Base-by-base conservation (phyloP, 2,888 invertebrate genomes). In the Cancer borealis region DNA sequence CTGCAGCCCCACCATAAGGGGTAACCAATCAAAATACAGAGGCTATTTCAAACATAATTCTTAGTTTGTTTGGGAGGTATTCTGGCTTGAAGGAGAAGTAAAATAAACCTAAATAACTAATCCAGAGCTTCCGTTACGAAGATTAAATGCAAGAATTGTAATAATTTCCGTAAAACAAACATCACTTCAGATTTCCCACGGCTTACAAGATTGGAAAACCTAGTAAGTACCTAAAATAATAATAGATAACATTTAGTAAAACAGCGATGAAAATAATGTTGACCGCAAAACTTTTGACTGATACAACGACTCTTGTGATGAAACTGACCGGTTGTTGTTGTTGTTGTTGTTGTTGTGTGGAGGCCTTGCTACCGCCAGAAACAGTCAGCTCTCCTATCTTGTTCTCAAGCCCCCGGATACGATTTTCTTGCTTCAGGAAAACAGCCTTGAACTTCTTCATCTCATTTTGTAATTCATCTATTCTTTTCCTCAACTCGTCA, bases 371-470 rank as follows among this genome's bases (percentile, higher is more conserved):
- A 45, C 54, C 84, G 8, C 90, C 92, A 21, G 88, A 54, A 21
- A 79, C 84, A 45, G 93, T 91, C 45, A 94, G 79, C 87, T 95
- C 95, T 12, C 87, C 89, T 3, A 95, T 46, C 73, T 95, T 95
- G 49, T 88, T 94, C 92, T 95, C 96, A 46, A 95, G 92, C 6
- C 88, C 91, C 46, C 95, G 92, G 79, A 96, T 96, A 26, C 95
- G 90, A 49, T 98, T 98, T 97, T 99, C 99, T 96, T 99, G 99
- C 96, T 99, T 99, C 47, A 99, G 98, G 96, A 99, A 98, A 96
- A 99, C 98, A n/a, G 98, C 96, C 93, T 96, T 96, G 26, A 96
- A 95, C 84, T 96, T 95, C 91, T 96, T 96, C 93, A 96, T 96
- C 88, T 96, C 96, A 26, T 96, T 93, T 84, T 96, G 95, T 90